Evolutionary conservation across 2,797 vertebrate species (phyloP).

Genomic region (Alosa sapidissima): DNA sequence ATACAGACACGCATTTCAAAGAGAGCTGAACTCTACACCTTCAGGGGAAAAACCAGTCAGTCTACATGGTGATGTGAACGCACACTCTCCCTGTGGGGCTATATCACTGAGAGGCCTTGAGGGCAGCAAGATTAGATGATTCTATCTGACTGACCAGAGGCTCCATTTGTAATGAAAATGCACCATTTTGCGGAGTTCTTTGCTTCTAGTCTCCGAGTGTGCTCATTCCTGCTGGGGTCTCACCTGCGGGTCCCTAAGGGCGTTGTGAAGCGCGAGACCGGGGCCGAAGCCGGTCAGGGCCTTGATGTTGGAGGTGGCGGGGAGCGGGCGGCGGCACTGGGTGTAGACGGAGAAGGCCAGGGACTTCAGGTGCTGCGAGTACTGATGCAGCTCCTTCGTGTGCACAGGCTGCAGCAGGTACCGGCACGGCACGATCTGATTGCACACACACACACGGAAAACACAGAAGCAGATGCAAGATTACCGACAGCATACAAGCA

Average conservation of each 20-base stretch:
- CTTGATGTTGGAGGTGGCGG: conserved; percentile 93
- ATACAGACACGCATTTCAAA: no score
- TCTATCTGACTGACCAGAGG: no score
- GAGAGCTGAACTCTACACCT: no score
- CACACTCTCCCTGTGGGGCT: no score
- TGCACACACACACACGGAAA: conserved; percentile 19
- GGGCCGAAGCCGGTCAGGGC: conserved; percentile 97
- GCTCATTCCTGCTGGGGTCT: not conserved
- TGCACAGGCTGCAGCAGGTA: conserved; percentile 95
- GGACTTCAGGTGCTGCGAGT: conserved; percentile 97
- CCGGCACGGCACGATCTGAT: conserved; percentile 94
- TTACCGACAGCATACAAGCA: not conserved
- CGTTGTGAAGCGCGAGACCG: conserved; percentile 93
- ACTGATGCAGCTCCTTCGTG: conserved; percentile 90
- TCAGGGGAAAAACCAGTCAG: no score
- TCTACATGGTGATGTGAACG: no score
- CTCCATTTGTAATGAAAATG: no score
- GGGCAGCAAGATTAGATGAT: no score
- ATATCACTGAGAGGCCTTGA: no score
- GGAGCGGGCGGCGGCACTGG: conserved; percentile 92
- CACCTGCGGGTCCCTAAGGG: conserved; percentile 92
- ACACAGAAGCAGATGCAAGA: not conserved
- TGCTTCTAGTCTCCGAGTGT: no score
- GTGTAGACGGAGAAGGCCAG: conserved; percentile 96
- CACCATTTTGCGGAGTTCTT: no score